These are phyloP conservation scores for Henricia sp. DNA, from an alignment of 53 echinoderm and acorn worm species.

Conservation along the genomic window DNA sequence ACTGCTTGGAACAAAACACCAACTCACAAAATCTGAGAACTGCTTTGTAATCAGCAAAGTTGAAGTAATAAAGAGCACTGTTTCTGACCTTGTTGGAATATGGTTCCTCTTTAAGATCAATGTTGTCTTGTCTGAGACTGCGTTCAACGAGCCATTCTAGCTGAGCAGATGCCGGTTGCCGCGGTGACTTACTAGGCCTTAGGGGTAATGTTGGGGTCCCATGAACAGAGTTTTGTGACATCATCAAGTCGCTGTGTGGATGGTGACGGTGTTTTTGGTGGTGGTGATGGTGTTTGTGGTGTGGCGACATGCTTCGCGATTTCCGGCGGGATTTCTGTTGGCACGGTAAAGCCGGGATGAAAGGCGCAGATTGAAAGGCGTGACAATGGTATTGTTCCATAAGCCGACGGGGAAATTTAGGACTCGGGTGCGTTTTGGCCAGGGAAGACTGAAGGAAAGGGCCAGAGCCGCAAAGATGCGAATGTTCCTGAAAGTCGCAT, in stretches of 20 bases:
- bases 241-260: conserved; percentile 43
- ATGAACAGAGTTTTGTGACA: conserved; percentile 66
- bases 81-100: conserved; percentile 87
- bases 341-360: neutral
- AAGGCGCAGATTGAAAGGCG: conserved; percentile 14
- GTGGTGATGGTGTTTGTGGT: conserved; percentile 72
- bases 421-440: conserved; percentile 49
- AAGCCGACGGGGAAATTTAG: conserved; percentile 42
- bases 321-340: conserved; percentile 73
- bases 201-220: conserved; percentile 80
- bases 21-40: neutral
- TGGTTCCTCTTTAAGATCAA: conserved; percentile 86
- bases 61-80: too few relatives aligned
- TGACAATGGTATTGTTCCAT: conserved; percentile 50
- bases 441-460: conserved; percentile 41
- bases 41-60: neutral
- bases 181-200: conserved; percentile 52
- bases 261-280: conserved; percentile 66
- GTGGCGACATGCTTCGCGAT: conserved; percentile 87
- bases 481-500: conserved; percentile 27
- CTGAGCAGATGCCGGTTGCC: conserved; percentile 57
- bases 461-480: conserved; percentile 2
- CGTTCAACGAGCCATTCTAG: conserved; percentile 79
- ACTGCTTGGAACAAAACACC: too few relatives aligned
- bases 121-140: conserved; percentile 81